Base-by-base conservation (phyloP, 2,113 vertebrate genomes). In the Austrofundulus limnaeus region DNA sequence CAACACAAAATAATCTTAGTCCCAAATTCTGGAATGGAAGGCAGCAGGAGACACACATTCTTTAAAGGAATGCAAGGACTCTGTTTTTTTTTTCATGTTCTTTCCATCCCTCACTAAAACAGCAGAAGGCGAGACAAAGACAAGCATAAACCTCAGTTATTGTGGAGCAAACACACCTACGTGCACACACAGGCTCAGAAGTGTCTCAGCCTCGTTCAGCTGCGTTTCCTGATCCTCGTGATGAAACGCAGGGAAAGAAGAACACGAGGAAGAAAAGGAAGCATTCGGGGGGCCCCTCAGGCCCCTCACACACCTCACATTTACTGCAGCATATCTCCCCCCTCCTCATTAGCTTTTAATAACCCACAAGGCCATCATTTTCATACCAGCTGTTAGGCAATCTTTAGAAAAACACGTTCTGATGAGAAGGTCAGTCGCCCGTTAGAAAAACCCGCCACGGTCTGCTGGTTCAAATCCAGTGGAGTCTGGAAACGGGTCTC, bases 291-390 rank as follows among this genome's bases (percentile, higher is more conserved):
- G 7, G 41, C 19, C 56, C 61, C 50, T 52, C 4, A 15, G 54
- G 60, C 41, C 39, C 60, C 3, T n/a, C 16, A 60, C 70, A 69
- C 53, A 64, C 42, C 38, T 28, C 72, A 70, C 66, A 66, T 65
- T 75, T 71, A 74, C 46, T 20, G 49, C 55, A 52, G 24, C 46
- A 21, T 68, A 55, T 66, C 67, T 66, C 47, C 77, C 77, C 77
- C 53, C 60, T 78, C 66, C 66, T 76, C 71, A 75, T 85, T 73
- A 79, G 75, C 67, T 74, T 54, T 69, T 77, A 72, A 78, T 65
- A 75, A 75, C 65, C 66, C 70, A 75, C 77, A 76, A 83, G 82
- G 64, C 70, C 66, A 49, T 65, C 61, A 54, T 72, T 78, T 78
- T 80, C 61, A 65, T 61, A 72, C 61, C 73, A 71, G 78, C 81